Base-by-base conservation (phyloP, 2,113 vertebrate species). In the Tachysurus fulvidraco region DNA sequence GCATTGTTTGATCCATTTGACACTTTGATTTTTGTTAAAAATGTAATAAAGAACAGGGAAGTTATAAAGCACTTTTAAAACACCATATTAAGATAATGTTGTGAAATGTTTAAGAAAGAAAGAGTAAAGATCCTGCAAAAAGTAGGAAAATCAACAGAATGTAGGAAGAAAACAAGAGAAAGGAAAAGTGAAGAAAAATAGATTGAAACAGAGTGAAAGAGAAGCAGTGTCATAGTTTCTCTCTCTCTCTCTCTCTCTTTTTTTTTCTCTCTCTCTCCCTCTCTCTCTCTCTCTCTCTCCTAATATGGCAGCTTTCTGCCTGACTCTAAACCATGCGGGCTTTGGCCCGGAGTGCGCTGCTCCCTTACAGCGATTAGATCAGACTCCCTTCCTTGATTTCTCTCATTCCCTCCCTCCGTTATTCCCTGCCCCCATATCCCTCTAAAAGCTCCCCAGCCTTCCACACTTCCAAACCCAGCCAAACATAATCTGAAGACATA, bases 291-390 rank as follows among this genome's bases (percentile, higher is more conserved):
- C 86, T 90, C 95, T 96, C 95, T 95, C 94, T 93, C 96, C 96
- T 96, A 97, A 97, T 97, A 96, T 96, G 96, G 96, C 94, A 95
- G 94, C 93, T 93, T 96, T 93, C 94, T 92, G 92, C 93, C 93
- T 94, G 89, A 90, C 92, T 94, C 94, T 94, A 93, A 92, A 91
- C 93, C 95, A 95, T 84, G 93, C 93, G 93, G 95, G 95, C 93
- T 92, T 65, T 90, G 91, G 95, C 94, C 94, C 94, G 94, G 94
- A 94, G 94, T 92, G 87, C 88, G 91, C 93, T 94, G 93, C 93
- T 94, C 94, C 93, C 93, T 94, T 92, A 94, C 94, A 94, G 95
- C 94, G 95, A 93, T 95, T 95, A 95, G 93, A 93, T 95, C 95
- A 95, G 89, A 90, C 88, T 91, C 84, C 14, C 1, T 76, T 88